Conservation (phyloP, 2,113 vertebrate species). For the Oncorhynchus kisutch region DNA sequence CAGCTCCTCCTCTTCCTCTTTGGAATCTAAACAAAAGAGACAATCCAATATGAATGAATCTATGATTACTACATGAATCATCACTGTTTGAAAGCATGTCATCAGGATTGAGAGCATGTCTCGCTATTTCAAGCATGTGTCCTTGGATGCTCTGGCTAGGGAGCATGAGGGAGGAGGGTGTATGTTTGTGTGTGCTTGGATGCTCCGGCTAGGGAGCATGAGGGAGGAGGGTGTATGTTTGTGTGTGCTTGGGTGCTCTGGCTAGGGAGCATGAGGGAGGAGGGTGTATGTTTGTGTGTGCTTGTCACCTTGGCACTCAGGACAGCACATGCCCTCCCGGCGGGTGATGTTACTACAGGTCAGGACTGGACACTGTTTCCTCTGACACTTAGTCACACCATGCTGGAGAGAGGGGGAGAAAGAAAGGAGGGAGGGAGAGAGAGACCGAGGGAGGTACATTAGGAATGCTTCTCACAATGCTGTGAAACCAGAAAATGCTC, state of each 20-base stretch:
- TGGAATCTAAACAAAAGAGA: constrained; percentile 45
- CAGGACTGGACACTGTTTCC: constrained; percentile 79
- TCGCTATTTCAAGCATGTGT: not conserved
- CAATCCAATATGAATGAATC: not conserved
- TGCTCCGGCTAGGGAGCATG: not conserved
- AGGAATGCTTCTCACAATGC: not conserved
- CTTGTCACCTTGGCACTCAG: constrained; percentile 78
- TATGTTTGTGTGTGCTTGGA: constrained; percentile 8
- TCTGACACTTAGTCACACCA: constrained; percentile 84
- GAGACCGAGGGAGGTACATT: not conserved
- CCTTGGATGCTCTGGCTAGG: not conserved
- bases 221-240: not conserved
- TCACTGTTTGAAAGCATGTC: not conserved
- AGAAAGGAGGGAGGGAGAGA: not conserved
- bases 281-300: not conserved
- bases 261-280: too few species aligned
- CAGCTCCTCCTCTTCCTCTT: constrained; percentile 61
- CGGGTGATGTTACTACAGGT: constrained; percentile 72
- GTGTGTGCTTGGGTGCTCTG: constrained; percentile 3
- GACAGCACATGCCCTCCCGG: constrained; percentile 77
- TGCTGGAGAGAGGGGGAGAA: constrained; percentile 64
- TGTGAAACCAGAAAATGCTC: not conserved
- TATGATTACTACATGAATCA: not conserved
- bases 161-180: not conserved
- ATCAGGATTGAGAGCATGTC: not conserved